A percentile compares a stretch with the other conserved stretches of the same genome.
Conservation (phyloP, 2,113 vertebrate species). For the Austrofundulus limnaeus region DNA sequence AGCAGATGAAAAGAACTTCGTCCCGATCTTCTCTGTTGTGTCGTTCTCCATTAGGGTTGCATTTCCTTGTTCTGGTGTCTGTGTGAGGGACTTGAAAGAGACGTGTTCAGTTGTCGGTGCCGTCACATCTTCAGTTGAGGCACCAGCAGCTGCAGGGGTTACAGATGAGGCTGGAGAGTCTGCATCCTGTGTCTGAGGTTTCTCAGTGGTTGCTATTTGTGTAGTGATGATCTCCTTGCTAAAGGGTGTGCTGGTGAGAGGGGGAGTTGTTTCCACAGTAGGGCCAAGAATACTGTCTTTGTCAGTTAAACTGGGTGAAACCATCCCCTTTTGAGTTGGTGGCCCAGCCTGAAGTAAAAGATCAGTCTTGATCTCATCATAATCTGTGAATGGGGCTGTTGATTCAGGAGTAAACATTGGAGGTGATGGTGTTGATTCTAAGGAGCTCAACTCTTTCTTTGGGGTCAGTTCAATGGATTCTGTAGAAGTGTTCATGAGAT, state of each 20-base stretch:
- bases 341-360: slow-evolving; percentile 35
- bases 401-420: slow-evolving; percentile 22
- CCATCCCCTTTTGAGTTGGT: slow-evolving; percentile 3
- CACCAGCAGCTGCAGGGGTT: slow-evolving; percentile 31
- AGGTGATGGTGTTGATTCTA: slow-evolving; percentile 37
- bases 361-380: slow-evolving; percentile 39
- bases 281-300: neutral
- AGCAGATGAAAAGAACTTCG: slow-evolving; percentile 78
- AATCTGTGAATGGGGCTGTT: slow-evolving; percentile 25
- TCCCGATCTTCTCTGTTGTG: slow-evolving; percentile 71
- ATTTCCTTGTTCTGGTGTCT: slow-evolving; percentile 17
- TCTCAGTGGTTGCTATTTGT: neutral
- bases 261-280: neutral
- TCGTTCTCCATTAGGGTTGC: slow-evolving; percentile 56
- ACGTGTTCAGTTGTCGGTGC: slow-evolving; percentile 68
- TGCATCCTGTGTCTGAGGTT: slow-evolving; percentile 3
- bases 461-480: slow-evolving; percentile 38
- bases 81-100: slow-evolving; percentile 59
- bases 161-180: slow-evolving; percentile 11
- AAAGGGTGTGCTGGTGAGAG: slow-evolving; percentile 4
- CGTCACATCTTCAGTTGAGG: slow-evolving; percentile 67
- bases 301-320: slow-evolving; percentile 15
- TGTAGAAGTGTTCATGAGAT: slow-evolving; percentile 34
- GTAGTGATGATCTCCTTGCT: too few species aligned
- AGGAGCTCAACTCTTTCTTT: slow-evolving; percentile 30